Conservation (phyloP, 1,140 invertebrate species). For the Heliconius melpomene region DNA sequence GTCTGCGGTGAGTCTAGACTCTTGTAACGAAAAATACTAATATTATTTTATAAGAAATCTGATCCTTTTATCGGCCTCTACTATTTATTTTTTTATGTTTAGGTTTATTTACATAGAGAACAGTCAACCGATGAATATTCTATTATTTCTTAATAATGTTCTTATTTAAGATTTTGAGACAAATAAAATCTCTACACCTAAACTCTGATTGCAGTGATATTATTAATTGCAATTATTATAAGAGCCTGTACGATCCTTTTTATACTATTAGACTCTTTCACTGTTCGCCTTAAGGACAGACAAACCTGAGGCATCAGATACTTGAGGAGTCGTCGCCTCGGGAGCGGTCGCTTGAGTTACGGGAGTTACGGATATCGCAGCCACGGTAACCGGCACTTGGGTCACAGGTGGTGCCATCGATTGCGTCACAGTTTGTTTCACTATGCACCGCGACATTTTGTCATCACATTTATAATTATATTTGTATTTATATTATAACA, state of each 20-base stretch:
- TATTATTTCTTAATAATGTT: too few relatives aligned
- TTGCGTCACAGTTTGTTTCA: constrained; percentile 69
- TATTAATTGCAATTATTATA: neutral
- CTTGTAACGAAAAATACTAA: neutral
- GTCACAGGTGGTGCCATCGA: constrained; percentile 52
- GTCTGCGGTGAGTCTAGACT: neutral
- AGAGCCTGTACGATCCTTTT: neutral
- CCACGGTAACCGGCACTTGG: constrained; percentile 45
- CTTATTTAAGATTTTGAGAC: too few relatives aligned
- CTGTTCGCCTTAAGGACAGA: constrained; percentile 19
- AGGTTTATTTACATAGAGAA: too few relatives aligned
- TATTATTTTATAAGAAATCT: neutral
- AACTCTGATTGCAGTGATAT: too few relatives aligned
- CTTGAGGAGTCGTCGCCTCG: constrained; percentile 40
- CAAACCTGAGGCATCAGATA: constrained; percentile 57
- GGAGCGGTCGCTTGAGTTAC: constrained; percentile 23
- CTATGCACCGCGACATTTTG: constrained; percentile 71
- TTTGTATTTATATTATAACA: constrained; percentile 49
- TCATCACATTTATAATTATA: constrained; percentile 23
- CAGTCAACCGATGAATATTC: too few relatives aligned
- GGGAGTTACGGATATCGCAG: constrained; percentile 22
- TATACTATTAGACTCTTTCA: neutral
- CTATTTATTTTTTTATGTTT: too few relatives aligned
- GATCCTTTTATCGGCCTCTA: neutral
- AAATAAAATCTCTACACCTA: too few relatives aligned